These are phyloP conservation scores for Rhabdornis inornatus DNA, from an alignment of 2,113 vertebrate species.

Conservation along the genomic window DNA sequence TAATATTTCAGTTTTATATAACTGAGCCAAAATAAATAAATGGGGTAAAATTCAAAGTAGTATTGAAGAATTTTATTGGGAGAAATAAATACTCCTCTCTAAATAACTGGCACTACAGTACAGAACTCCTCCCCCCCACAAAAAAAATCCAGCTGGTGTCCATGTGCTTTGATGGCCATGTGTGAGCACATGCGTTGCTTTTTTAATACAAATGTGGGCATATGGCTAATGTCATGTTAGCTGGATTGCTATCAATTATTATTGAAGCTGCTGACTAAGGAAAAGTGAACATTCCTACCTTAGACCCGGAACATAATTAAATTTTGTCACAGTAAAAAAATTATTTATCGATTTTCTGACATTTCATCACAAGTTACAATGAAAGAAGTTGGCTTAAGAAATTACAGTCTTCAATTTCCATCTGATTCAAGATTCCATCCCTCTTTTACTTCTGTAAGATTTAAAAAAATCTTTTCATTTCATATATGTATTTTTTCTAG, in stretches of 20 bases:
- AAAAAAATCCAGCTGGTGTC: background rate
- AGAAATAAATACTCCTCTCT: background rate
- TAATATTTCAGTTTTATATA: background rate
- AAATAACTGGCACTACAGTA: background rate
- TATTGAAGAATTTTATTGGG: background rate
- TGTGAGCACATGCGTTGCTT: background rate
- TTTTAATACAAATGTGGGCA: background rate
- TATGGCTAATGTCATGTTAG: background rate
- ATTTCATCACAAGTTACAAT: background rate
- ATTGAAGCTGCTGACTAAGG: slow-evolving; percentile 10
- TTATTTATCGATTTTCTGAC: slow-evolving; percentile 16
- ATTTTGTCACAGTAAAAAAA: background rate
- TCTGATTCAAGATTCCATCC: background rate
- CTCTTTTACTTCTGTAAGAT: background rate
- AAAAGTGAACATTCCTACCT: background rate
- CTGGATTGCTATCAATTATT: background rate
- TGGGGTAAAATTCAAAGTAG: background rate
- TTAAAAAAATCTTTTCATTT: background rate
- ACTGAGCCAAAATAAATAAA: background rate
- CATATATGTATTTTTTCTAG: background rate
- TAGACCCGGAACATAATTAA: background rate
- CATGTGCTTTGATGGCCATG: background rate
- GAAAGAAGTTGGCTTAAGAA: background rate
- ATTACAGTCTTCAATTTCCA: background rate
- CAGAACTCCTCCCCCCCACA: background rate